A percentile compares a stretch with the other conserved stretches of the same genome.
These are phyloP conservation scores for Rallus limicola DNA, from an alignment of 2,113 vertebrate genomes.

Conservation along the genomic window DNA sequence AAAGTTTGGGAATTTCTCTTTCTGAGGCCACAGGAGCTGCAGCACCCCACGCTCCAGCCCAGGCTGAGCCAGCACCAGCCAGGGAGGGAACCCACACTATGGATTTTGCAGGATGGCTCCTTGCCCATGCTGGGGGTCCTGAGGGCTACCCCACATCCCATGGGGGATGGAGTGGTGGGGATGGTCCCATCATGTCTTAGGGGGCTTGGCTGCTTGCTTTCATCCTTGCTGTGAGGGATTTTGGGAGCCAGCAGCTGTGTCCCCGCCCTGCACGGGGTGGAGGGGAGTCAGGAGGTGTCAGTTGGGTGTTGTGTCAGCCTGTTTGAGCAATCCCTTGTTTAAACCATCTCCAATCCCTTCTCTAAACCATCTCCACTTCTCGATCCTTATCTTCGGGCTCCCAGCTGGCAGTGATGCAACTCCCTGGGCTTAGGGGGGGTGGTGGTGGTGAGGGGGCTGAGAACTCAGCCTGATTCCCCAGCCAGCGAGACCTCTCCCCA, in stretches of 20 bases:
- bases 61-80: rapidly evolving
- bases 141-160: rapidly evolving
- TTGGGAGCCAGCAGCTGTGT: not conserved
- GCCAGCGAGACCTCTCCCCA: not conserved
- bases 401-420: constrained; percentile 29
- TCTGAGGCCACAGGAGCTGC: not conserved
- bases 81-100: not conserved
- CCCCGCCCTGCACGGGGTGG: not conserved
- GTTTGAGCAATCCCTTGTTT: constrained; percentile 64
- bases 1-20: constrained; percentile 26
- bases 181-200: rapidly evolving
- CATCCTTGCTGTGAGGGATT: not conserved
- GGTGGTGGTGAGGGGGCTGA: no score
- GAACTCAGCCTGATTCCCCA: not conserved
- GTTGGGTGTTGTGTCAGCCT: constrained; percentile 28
- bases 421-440: not conserved
- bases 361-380: constrained; percentile 33
- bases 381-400: constrained; percentile 37
- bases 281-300: constrained; percentile 26
- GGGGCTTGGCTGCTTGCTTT: not conserved
- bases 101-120: not conserved
- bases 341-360: constrained; percentile 55
- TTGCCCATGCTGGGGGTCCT: rapidly evolving
- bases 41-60: rapidly evolving
- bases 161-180: rapidly evolving